Evolutionary conservation across 2,113 vertebrate species (phyloP).

Genomic region (Saimiri boliviensis): DNA sequence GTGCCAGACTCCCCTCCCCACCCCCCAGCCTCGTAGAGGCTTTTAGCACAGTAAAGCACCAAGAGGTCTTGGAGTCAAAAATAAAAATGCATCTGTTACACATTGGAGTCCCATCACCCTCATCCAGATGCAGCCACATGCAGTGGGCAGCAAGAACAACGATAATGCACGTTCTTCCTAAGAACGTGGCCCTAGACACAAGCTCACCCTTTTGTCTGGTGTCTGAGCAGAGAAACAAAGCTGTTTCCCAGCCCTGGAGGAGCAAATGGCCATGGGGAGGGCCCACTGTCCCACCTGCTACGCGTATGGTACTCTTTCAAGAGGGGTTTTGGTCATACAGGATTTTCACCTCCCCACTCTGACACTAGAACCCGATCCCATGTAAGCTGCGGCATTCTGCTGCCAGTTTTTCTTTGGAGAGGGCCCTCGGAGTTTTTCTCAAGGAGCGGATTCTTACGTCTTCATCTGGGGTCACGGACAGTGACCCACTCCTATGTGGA

Average conservation of each 20-base stretch:
- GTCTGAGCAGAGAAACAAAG: background rate
- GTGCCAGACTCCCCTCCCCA: background rate
- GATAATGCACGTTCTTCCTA: background rate
- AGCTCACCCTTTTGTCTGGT: background rate
- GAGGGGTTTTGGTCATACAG: background rate
- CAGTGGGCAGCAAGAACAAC: background rate
- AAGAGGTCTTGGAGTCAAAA: background rate
- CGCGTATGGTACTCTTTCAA: background rate
- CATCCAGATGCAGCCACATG: background rate
- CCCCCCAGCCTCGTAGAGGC: background rate
- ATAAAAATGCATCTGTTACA: background rate
- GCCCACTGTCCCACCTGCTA: background rate
- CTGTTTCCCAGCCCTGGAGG: background rate
- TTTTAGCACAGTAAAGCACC: accelerated
- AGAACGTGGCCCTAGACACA: background rate
- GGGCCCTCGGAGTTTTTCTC: background rate
- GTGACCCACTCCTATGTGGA: background rate
- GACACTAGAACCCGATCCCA: background rate
- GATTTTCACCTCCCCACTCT: background rate
- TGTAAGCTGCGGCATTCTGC: background rate
- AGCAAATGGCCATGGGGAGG: background rate
- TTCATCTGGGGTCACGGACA: background rate
- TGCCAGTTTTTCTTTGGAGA: background rate
- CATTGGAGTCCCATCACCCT: background rate
- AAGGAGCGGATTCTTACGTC: background rate